A percentile compares a stretch with the other conserved stretches of the same genome.
Conservation (phyloP, 2,113 vertebrate genomes). For the Paralichthys olivaceus region DNA sequence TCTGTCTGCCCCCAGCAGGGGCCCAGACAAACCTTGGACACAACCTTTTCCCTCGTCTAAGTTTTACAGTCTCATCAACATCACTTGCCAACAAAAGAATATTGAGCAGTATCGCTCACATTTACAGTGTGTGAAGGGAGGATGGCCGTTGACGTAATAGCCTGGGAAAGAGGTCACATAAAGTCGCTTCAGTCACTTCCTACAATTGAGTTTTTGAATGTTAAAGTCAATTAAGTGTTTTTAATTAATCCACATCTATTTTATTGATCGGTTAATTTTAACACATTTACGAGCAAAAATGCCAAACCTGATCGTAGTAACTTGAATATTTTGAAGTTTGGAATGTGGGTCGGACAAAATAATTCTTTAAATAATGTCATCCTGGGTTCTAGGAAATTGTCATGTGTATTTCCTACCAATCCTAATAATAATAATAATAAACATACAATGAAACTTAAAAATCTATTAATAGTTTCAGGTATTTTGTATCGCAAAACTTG, state of each 20-base stretch:
- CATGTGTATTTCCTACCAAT: too few species aligned
- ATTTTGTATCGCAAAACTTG: too few species aligned
- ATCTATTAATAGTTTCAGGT: too few species aligned
- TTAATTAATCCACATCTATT: too few species aligned
- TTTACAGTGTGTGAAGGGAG: constrained; percentile 25
- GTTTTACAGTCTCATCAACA: constrained; percentile 46
- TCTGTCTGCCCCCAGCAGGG: constrained; percentile 37
- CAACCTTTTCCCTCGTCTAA: constrained; percentile 40
- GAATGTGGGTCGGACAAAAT: too few species aligned
- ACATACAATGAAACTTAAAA: too few species aligned
- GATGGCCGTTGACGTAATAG: constrained; percentile 2
- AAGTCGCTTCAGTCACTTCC: not conserved
- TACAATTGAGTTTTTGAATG: too few species aligned
- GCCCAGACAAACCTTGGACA: constrained; percentile 24
- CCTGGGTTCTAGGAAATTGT: too few species aligned
- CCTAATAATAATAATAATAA: not conserved
- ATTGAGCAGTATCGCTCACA: constrained; percentile 24
- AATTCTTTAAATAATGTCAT: too few species aligned
- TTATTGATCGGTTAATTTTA: too few species aligned
- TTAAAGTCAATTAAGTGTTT: not conserved
- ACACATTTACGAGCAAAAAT: not conserved
- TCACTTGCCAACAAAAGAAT: constrained; percentile 29
- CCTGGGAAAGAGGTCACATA: constrained; percentile 7
- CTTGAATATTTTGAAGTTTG: too few species aligned
- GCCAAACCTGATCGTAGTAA: too few species aligned